A percentile compares a stretch with the other conserved stretches of the same genome.
phyloP scores from a whole-genome alignment of 2,888 invertebrate genomes.

The Tenthredo amoena region DNA sequence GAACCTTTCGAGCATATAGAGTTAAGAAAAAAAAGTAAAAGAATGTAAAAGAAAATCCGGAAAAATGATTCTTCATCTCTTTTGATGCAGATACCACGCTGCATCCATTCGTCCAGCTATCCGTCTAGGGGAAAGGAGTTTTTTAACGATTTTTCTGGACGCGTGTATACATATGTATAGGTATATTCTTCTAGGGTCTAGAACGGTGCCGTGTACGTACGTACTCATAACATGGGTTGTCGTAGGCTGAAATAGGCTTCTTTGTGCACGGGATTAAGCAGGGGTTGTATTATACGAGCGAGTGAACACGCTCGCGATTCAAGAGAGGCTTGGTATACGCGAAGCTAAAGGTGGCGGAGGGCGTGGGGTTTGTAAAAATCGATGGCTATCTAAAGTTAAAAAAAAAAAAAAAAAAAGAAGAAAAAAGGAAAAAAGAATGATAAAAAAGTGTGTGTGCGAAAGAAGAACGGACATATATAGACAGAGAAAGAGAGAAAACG shows the following conservation, averaged over 20 bases:
- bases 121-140: background rate
- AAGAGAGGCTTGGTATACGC: slow-evolving; percentile 28
- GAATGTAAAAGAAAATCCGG: background rate
- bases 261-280: slow-evolving; percentile 46
- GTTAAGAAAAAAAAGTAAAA: background rate
- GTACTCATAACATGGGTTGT: slow-evolving; percentile 27
- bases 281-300: slow-evolving; percentile 46
- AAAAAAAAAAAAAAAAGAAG: background rate
- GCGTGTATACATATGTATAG: background rate
- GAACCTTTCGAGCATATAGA: background rate
- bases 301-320: slow-evolving; percentile 43
- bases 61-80: background rate
- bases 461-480: background rate
- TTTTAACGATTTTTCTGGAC: slow-evolving; percentile 9
- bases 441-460: background rate
- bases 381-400: slow-evolving; percentile 11
- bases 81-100: background rate
- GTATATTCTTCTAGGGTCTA: background rate
- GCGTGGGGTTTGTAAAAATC: slow-evolving; percentile 33
- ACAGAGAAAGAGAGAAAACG: background rate
- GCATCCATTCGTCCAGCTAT: background rate
- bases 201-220: background rate
- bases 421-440: background rate
- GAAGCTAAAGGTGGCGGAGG: background rate
- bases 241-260: slow-evolving; percentile 42